Conservation (phyloP, 2,113 vertebrate genomes). For the Nesoenas mayeri region DNA sequence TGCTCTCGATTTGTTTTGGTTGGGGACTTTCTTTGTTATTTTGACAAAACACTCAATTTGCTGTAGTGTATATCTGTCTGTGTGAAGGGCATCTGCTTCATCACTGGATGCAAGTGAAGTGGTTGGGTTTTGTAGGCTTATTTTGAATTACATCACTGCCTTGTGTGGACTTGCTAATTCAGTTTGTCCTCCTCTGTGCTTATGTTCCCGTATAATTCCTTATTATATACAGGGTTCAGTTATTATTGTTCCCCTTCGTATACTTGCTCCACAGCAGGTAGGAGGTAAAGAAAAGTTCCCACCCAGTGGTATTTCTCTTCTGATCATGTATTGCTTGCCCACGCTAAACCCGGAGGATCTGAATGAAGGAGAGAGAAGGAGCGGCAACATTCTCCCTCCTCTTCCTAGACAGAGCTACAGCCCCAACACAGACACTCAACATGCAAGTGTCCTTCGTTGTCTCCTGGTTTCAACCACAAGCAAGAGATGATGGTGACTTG, state of each 20-base stretch:
- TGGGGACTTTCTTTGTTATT: not conserved
- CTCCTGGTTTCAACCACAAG: not conserved
- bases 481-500: not conserved
- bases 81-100: not conserved
- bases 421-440: not conserved
- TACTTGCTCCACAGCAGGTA: not conserved
- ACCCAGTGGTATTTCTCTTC: not conserved
- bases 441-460: fast-evolving
- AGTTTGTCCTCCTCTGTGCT: not conserved
- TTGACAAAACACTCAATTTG: not conserved
- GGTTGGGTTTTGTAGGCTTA: not conserved
- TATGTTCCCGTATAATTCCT: not conserved
- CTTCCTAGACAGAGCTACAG: not conserved
- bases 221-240: not conserved
- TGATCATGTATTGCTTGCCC: fast-evolving
- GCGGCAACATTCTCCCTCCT: fast-evolving
- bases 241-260: not conserved
- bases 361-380: not conserved
- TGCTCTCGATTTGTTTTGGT: not conserved
- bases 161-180: not conserved
- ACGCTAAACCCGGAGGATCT: not conserved
- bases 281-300: not conserved
- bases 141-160: not conserved
- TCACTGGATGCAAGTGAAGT: not conserved
- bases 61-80: not conserved